A percentile compares a stretch with the other conserved stretches of the same genome.
phyloP scores from a whole-genome alignment of 2,888 invertebrate species.

The Napeogenes inachia region DNA sequence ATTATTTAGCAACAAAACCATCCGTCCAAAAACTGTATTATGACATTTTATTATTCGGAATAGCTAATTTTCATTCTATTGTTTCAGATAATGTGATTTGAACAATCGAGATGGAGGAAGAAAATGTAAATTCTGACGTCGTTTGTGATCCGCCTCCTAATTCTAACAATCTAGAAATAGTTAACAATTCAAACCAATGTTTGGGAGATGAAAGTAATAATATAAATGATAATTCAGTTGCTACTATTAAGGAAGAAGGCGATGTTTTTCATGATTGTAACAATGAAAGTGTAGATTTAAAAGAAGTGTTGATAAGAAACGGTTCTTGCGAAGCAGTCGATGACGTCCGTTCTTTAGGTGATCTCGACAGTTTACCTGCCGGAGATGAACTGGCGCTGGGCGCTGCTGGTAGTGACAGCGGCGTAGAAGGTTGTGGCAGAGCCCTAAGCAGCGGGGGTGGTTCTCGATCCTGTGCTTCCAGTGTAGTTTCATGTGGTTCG shows the following conservation, averaged over 20 bases:
- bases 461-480: slow-evolving; percentile 85
- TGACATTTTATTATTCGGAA: slow-evolving; percentile 20
- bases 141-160: slow-evolving; percentile 40
- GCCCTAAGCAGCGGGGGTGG: slow-evolving; percentile 83
- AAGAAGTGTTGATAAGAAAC: slow-evolving; percentile 49
- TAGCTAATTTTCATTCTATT: slow-evolving; percentile 36
- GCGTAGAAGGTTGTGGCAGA: slow-evolving; percentile 85
- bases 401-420: slow-evolving; percentile 87
- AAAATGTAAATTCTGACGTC: slow-evolving; percentile 44
- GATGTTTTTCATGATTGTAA: slow-evolving; percentile 45
- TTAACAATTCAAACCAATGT: slow-evolving; percentile 34
- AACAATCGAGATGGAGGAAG: slow-evolving; percentile 60
- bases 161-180: slow-evolving; percentile 40
- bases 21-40: slow-evolving; percentile 17
- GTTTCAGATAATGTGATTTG: slow-evolving; percentile 72
- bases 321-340: slow-evolving; percentile 61
- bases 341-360: slow-evolving; percentile 64
- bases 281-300: slow-evolving; percentile 38
- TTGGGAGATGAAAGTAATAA: slow-evolving; percentile 38
- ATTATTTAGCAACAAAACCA: slow-evolving; percentile 41
- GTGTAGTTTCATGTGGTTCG: slow-evolving; percentile 86
- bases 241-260: slow-evolving; percentile 47
- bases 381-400: slow-evolving; percentile 63
- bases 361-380: slow-evolving; percentile 65
- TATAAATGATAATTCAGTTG: slow-evolving; percentile 36